These are phyloP conservation scores for Chrysogorgia sp. DNA, from an alignment of 92 coral and sea anemone species.

Conservation along the genomic window DNA sequence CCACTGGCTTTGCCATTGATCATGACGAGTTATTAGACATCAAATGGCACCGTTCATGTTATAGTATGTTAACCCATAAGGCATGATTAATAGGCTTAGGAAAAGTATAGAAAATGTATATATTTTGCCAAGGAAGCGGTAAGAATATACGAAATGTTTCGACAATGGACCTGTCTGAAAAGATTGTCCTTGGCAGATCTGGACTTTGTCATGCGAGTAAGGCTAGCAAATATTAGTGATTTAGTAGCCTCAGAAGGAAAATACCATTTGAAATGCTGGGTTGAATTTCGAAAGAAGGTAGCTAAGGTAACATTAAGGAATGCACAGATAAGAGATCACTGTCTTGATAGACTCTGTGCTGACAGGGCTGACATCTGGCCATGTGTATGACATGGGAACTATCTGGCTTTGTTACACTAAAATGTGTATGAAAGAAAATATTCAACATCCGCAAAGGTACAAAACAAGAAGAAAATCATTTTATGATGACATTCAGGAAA, in stretches of 20 bases:
- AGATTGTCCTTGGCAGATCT: constrained; percentile 3
- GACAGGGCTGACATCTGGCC: not conserved
- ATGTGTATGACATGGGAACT: constrained; percentile 9
- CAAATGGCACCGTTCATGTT: constrained; percentile 6
- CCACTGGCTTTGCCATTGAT: too few relatives aligned
- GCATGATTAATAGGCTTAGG: not conserved
- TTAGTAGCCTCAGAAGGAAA: constrained; percentile 10
- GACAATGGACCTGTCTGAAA: constrained; percentile 1
- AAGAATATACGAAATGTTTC: constrained; percentile 6
- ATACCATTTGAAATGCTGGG: constrained; percentile 12
- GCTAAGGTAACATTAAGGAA: not conserved
- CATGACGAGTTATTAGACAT: too few relatives aligned
- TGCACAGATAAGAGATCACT: not conserved
- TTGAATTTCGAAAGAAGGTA: not conserved
- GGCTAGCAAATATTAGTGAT: constrained; percentile 15
- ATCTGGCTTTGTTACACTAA: too few relatives aligned
- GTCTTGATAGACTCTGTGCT: not conserved
- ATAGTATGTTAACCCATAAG: constrained; percentile 2
- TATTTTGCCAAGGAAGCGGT: constrained; percentile 32
- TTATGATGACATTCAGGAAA: not conserved
- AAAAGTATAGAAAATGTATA: not conserved
- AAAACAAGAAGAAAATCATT: not conserved
- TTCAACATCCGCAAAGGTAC: not conserved
- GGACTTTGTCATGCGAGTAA: not conserved
- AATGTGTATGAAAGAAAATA: too few relatives aligned